phyloP scores from a whole-genome alignment of 2,113 vertebrate genomes.

The Toxotes chatareus region DNA sequence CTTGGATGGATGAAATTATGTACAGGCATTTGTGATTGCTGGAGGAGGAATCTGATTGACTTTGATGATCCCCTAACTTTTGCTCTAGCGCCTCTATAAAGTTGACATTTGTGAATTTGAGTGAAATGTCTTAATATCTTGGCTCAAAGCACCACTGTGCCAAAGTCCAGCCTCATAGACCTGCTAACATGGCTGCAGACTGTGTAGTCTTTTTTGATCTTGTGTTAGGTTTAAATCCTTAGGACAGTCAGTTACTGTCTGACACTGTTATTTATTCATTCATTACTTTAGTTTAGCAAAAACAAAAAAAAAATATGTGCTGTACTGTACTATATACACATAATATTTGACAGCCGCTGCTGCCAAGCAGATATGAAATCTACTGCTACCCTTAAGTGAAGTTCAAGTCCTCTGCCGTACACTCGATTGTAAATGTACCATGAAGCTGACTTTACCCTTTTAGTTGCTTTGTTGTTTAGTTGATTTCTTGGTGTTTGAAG shows the following conservation, averaged over 20 bases:
- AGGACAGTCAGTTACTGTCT: neutral
- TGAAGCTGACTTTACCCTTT: constrained; percentile 4
- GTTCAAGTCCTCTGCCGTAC: neutral
- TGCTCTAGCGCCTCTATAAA: neutral
- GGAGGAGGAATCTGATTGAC: neutral
- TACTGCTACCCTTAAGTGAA: neutral
- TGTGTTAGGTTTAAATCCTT: neutral
- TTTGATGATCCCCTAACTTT: neutral
- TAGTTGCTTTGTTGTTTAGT: neutral
- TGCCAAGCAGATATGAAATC: neutral
- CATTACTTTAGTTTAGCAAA: neutral
- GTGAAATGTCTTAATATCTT: neutral
- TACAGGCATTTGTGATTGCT: neutral
- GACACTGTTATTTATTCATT: neutral
- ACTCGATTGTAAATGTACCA: neutral
- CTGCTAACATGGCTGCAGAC: neutral
- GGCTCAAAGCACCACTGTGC: no score
- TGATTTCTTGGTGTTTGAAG: constrained; percentile 35
- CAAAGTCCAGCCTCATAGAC: neutral
- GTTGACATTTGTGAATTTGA: neutral
- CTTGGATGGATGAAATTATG: no score
- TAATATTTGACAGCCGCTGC: neutral
- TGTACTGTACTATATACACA: neutral
- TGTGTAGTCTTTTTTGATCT: neutral
- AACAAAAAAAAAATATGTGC: no score